Percentiles rank a stretch among this genome's conserved stretches.
Conservation (phyloP, 53 echinoderm and acorn worm species). For the Stichopus horrens region DNA sequence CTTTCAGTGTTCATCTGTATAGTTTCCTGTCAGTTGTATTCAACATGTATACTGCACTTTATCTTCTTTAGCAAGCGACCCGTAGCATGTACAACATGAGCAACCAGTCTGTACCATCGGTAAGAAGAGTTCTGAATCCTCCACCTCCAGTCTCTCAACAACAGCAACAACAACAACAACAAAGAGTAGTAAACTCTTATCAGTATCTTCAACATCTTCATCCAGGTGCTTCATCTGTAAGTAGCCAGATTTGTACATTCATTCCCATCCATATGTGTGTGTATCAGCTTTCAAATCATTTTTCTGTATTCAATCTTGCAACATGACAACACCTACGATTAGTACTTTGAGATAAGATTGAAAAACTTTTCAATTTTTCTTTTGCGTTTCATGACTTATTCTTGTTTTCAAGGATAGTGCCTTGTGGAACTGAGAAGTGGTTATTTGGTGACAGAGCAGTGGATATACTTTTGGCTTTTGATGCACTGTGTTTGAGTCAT, state of each 20-base stretch:
- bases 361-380: no score
- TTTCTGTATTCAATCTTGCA: background rate
- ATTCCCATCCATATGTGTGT: no score
- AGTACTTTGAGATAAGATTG: no score
- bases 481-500: no score
- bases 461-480: background rate
- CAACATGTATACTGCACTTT: background rate
- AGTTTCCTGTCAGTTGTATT: background rate
- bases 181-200: slow-evolving; percentile 31
- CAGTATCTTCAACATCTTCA: slow-evolving; percentile 35
- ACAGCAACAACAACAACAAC: slow-evolving; percentile 2
- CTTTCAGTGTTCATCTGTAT: background rate
- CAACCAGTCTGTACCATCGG: slow-evolving; percentile 31
- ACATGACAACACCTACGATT: no score
- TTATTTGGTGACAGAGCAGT: no score
- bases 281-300: background rate
- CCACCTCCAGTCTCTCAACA: slow-evolving; percentile 33
- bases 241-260: background rate
- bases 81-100: slow-evolving; percentile 45
- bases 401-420: no score
- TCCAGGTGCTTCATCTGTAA: slow-evolving; percentile 29
- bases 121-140: slow-evolving; percentile 44
- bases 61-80: slow-evolving; percentile 34
- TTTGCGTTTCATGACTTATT: no score
- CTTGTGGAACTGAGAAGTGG: no score